These are phyloP conservation scores for Andricus curvator DNA, from an alignment of 2,888 invertebrate genomes.

Conservation along the genomic window DNA sequence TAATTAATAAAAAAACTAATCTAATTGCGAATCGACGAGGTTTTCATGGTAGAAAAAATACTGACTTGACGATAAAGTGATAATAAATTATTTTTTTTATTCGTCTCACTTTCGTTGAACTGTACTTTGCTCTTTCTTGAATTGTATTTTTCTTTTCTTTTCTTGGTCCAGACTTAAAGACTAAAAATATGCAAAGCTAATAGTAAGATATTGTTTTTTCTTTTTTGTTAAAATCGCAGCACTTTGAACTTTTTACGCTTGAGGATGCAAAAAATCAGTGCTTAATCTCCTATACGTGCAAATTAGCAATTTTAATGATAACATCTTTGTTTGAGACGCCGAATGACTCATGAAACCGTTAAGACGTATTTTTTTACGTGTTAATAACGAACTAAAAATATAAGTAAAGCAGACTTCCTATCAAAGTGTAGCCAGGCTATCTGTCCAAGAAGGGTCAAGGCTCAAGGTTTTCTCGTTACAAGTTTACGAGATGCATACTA, in stretches of 20 bases:
- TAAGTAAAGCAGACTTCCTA: constrained; percentile 43
- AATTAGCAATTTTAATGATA: constrained; percentile 15
- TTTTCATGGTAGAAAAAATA: background rate
- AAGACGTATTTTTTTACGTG: constrained; percentile 15
- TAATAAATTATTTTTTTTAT: background rate
- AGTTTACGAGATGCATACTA: constrained; percentile 40
- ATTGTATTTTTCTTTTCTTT: background rate
- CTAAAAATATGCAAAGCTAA: background rate
- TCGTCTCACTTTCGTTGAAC: constrained; percentile 7
- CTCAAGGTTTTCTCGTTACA: constrained; percentile 53
- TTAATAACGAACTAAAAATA: constrained; percentile 42
- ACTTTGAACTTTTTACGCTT: background rate
- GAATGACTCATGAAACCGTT: constrained; percentile 16
- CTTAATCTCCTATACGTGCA: background rate
- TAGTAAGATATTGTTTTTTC: background rate
- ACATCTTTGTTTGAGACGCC: background rate
- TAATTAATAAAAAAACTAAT: too few species aligned
- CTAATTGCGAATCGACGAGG: too few species aligned
- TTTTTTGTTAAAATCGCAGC: background rate
- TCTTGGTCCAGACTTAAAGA: too few species aligned
- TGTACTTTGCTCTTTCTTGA: background rate
- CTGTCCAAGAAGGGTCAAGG: constrained; percentile 52
- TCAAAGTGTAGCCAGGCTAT: constrained; percentile 49
- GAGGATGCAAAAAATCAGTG: background rate
- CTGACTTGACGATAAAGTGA: background rate